Base-by-base conservation (phyloP, 2,797 vertebrate genomes). In the Myotis planiceps region DNA sequence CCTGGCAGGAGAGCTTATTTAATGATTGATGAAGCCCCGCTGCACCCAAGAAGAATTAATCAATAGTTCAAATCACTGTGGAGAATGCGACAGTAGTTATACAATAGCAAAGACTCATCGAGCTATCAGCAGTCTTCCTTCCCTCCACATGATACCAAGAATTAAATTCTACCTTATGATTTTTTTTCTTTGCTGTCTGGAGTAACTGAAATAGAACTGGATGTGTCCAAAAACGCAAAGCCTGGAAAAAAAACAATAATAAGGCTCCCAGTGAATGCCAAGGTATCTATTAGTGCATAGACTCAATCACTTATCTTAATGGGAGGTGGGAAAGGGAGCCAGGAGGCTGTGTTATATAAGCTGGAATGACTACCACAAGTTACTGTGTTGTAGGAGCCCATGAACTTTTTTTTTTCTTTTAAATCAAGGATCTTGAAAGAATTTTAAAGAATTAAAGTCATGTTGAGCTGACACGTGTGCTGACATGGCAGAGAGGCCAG, bases 281-380 rank as follows among this genome's bases (percentile, higher is more conserved):
- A 91, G 83, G 78, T 90, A 92, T 90, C 88, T 75, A 85, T 96
- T 93, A 95, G 96, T 96, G 93, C 93, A 83, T 93, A 87, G 89
- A 89, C 89, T 90, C 90, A 89, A 88, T 95, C 94, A 96, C 90
- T 97, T 96, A 93, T 97, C 96, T 94, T 97, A 97, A 95, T 32
- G 90, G 78, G 92, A 97, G 91, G 90, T 80, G 92, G 96, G 87
- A 90, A 51, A 90, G 78, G 14, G 45, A 42, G 66, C 75, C 86
- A 42, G 29, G 3, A n/a, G 68, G 16, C 47, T 49, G 80, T 5
- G 0, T 47, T 68, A 14, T 60, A 8, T 75, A 23, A 95, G 45
- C 78, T 10, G 7, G 65, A 86, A 81, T 76, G 39, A 60, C 86
- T 86, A 95, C 75, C 65, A 7, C 69, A 83, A 97, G 58, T 85